Conservation (phyloP, 2,797 vertebrate genomes). For the Betta splendens region DNA sequence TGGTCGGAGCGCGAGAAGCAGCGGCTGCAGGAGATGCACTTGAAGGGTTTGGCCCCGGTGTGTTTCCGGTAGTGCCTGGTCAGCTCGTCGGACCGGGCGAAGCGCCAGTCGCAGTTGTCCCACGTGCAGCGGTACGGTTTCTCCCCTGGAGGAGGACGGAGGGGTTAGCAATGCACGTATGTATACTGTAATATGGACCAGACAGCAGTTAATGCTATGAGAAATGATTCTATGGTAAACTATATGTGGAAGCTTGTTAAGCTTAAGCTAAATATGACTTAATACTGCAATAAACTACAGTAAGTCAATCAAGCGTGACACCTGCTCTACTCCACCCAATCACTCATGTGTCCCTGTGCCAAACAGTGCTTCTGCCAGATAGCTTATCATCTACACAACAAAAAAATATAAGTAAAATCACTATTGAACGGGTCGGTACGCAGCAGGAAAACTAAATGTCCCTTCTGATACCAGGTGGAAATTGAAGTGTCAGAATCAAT, state of each 20-base stretch:
- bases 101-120: constrained; percentile 93
- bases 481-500: constrained; percentile 34
- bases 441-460: neutral
- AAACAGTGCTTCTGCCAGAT: constrained; percentile 29
- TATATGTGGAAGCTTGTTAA: too few species aligned
- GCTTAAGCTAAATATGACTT: too few species aligned
- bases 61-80: constrained; percentile 94
- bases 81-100: constrained; percentile 93
- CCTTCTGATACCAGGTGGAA: constrained; percentile 30
- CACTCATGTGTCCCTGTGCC: constrained; percentile 47
- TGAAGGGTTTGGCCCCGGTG: constrained; percentile 94
- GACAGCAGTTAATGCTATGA: too few species aligned
- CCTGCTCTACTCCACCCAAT: constrained; percentile 50
- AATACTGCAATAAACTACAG: too few species aligned
- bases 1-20: constrained; percentile 96
- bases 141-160: constrained; percentile 79
- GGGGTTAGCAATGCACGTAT: neutral
- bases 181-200: too few species aligned
- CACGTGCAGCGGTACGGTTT: constrained; percentile 93
- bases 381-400: constrained; percentile 59
- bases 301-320: constrained; percentile 21
- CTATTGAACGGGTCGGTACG: constrained; percentile 17
- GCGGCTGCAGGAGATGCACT: constrained; percentile 89
- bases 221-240: too few species aligned
- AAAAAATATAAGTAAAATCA: too few species aligned